Evolutionary conservation across 2,113 vertebrate species (phyloP).

Genomic region (Myotis brandtii): DNA sequence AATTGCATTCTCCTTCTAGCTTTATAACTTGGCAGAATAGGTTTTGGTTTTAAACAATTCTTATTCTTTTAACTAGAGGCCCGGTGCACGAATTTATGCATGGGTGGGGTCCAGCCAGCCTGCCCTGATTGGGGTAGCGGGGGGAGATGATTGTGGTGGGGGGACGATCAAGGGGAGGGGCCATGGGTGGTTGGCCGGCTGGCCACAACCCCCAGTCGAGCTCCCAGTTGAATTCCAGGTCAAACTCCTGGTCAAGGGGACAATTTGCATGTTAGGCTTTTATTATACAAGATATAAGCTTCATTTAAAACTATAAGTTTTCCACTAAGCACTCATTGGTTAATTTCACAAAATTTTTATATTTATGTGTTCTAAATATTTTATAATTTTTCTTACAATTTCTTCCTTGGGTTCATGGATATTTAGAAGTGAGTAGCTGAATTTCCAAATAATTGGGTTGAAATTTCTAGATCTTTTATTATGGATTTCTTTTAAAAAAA

Average conservation of each 20-base stretch:
- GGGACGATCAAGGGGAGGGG: no score
- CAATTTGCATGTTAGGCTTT: no score
- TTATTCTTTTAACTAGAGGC: background rate
- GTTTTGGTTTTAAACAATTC: background rate
- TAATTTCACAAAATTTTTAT: slow-evolving; percentile 19
- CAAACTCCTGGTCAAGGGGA: no score
- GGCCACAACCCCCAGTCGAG: no score
- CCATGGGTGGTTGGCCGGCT: no score
- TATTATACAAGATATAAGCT: background rate
- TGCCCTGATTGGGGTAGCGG: no score
- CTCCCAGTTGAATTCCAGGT: no score
- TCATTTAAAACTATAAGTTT: background rate
- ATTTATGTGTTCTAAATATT: background rate
- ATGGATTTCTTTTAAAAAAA: background rate
- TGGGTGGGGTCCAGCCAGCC: no score
- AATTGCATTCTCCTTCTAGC: background rate
- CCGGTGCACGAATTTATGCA: no score
- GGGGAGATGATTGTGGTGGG: no score
- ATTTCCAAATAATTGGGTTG: background rate
- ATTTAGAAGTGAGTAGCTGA: background rate
- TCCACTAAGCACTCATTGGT: background rate
- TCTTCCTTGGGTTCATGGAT: background rate
- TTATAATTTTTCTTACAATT: background rate
- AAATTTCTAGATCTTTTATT: background rate
- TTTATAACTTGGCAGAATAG: background rate